A percentile compares a stretch with the other conserved stretches of the same genome.
Conservation (phyloP, 2,888 invertebrate species). For the Rhagonycha fulva region DNA sequence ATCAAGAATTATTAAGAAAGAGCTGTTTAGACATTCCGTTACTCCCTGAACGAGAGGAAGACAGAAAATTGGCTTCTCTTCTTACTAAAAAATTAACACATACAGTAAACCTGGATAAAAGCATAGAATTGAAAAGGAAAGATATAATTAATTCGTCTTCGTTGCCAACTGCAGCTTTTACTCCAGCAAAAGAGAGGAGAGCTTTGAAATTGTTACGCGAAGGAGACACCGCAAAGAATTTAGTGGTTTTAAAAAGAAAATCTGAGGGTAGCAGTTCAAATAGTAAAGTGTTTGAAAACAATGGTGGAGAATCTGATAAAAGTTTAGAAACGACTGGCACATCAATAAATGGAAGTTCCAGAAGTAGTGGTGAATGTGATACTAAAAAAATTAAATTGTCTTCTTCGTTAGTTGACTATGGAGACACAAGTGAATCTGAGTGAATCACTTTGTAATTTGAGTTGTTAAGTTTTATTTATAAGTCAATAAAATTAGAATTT, state of each 20-base stretch:
- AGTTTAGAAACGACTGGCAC: not conserved
- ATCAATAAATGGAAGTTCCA: not conserved
- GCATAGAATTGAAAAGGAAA: conserved; percentile 46
- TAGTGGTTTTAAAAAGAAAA: conserved; percentile 20
- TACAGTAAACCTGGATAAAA: conserved; percentile 64
- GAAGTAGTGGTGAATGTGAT: not conserved
- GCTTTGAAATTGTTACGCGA: conserved; percentile 45
- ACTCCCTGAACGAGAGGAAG: conserved; percentile 79
- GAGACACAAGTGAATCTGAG: conserved; percentile 44
- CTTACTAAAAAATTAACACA: conserved; percentile 71
- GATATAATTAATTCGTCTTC: conserved; percentile 48
- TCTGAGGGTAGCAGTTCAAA: not conserved
- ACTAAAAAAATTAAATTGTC: conserved; percentile 24
- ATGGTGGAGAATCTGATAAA: not conserved
- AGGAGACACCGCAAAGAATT: conserved; percentile 7
- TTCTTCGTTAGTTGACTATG: conserved; percentile 46
- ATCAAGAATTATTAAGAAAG: conserved; percentile 72
- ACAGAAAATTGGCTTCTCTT: conserved; percentile 77
- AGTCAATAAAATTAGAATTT: too few species aligned
- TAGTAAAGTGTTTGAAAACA: not conserved
- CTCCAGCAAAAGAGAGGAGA: conserved; percentile 46
- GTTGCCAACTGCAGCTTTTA: conserved; percentile 48
- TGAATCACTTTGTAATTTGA: conserved; percentile 17
- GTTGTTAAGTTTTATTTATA: not conserved
- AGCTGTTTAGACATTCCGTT: conserved; percentile 78